Conservation (phyloP, 2,113 vertebrate species). For the Ammospiza nelsoni region DNA sequence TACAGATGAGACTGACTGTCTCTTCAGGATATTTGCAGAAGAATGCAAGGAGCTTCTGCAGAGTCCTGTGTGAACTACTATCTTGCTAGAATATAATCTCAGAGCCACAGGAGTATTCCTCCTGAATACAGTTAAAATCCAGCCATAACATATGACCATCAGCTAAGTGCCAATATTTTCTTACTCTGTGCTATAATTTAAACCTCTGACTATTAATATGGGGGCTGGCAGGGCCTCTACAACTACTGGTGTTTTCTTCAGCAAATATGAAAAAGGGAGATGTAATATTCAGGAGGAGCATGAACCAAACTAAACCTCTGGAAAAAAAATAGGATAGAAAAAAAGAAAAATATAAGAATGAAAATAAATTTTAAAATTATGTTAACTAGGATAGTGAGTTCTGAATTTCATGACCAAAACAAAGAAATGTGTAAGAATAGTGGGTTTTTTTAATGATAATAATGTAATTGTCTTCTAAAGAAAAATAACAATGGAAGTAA, state of each 20-base stretch:
- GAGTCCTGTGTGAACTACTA: not conserved
- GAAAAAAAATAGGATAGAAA: not conserved
- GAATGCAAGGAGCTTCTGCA: not conserved
- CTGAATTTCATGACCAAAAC: slow-evolving; percentile 6
- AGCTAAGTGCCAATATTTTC: not conserved
- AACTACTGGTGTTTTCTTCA: not conserved
- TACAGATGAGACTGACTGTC: not conserved
- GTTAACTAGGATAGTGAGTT: not conserved
- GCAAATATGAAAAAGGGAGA: not conserved
- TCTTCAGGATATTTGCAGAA: not conserved
- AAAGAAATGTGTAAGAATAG: slow-evolving; percentile 46
- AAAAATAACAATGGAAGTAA: slow-evolving; percentile 60
- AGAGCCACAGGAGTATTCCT: not conserved
- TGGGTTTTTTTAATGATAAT: not conserved
- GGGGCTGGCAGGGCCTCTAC: not conserved
- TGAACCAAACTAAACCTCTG: not conserved
- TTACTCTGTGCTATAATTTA: not conserved
- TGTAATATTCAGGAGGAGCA: not conserved
- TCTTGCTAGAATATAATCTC: not conserved
- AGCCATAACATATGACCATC: not conserved
- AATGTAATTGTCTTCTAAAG: slow-evolving; percentile 49
- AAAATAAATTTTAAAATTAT: not conserved
- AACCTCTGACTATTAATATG: not conserved
- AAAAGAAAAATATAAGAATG: not conserved
- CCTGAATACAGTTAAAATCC: not conserved